Base-by-base conservation (phyloP, 2,797 vertebrate genomes). In the Microctenopoma stevenorrisi region DNA sequence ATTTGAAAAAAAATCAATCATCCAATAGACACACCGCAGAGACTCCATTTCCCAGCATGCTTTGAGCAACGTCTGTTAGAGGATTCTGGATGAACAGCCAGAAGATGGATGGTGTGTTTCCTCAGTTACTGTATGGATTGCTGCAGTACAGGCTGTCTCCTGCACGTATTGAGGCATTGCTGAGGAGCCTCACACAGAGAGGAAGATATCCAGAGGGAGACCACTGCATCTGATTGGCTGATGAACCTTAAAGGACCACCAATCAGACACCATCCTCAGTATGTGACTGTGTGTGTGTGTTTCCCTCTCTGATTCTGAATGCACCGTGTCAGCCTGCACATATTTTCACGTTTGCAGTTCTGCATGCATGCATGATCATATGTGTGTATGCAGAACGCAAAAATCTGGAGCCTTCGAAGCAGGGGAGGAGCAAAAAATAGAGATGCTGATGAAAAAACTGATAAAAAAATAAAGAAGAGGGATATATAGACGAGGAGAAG, bases 151-250 rank as follows among this genome's bases (percentile, higher is more conserved):
- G 70, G 69, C 49, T 74, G 47, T 74, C 71, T 83, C 75, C 71
- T 83, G 82, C 66, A 82, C 75, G 72, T 43, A 30, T 51, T 0
- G 48, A 73, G 33, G 71, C 74, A 83, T 78, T 72, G 55, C 74
- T 70, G 66, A 77, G 57, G 84, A 80, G 68, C 77, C 81, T 79
- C 83, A 76, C 53, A 57, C 67, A 64, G 74, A 72, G 81, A 84
- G 76, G 86, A 79, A 83, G 82, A 81, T 75, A 65, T 82, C 86
- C 81, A 70, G 57, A 60, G 87, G 84, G 84, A 89, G 50, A 79
- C 70, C 64, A 4, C 67, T 35, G 52, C 56, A 0, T 51, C 53
- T 25, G 72, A 92, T 92, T 91, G 89, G 89, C 79, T 72, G 68
- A 80, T 55, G 52, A 43, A 7, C 47, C 49, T 55, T 49, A 56